Base-by-base conservation (phyloP, 2,113 vertebrate species). In the Heterochromis multidens region DNA sequence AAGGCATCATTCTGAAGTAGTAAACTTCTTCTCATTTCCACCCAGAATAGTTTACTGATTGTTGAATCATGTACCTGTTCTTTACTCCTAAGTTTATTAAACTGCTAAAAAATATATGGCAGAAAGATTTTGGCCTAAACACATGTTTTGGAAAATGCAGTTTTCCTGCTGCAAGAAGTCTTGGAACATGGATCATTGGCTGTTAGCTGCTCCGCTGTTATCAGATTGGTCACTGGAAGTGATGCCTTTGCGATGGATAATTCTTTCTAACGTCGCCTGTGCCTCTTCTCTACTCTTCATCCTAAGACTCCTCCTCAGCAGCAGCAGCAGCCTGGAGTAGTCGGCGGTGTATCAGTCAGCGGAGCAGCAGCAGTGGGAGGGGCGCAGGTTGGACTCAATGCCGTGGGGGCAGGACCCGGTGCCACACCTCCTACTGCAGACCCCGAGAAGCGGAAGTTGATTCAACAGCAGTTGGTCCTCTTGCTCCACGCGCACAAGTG, bases 391-490 rank as follows among this genome's bases (percentile, higher is more conserved):
- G 97, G 97, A 94, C 81, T 97, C 91, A 81, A 94, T 95, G 86
- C 91, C 3, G 92, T 92, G 11, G 93, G 92, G 81, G 86, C 88
- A 2, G 92, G 93, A 65, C 89, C 94, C 95, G 97, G 97, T 16
- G 90, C 97, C 52, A 97, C 97, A 86, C 97, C 98, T 19, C 99
- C 98, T 0, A 98, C 98, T 2, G 98, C 99, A 8, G 98, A 99
- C 91, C 98, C 98, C 0, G 99, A 99, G 92, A 99, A 99, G 92
- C 97, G 99, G 87, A 99, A 99, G 89, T 96, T 99, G 80, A 99
- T 99, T 93, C 99, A 99, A 89, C 99, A 99, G 94, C 99, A 99
- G 67, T 96, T 99, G 4, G 99, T 99, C 89, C 98, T 99, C 63
- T 95, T 99, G 84, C 93, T 99, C 54, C 99, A 99, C 0, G 99